A percentile compares a stretch with the other conserved stretches of the same genome.
These are phyloP conservation scores for Harlomillsia oculata DNA, from an alignment of 1,140 invertebrate genomes.

Conservation along the genomic window DNA sequence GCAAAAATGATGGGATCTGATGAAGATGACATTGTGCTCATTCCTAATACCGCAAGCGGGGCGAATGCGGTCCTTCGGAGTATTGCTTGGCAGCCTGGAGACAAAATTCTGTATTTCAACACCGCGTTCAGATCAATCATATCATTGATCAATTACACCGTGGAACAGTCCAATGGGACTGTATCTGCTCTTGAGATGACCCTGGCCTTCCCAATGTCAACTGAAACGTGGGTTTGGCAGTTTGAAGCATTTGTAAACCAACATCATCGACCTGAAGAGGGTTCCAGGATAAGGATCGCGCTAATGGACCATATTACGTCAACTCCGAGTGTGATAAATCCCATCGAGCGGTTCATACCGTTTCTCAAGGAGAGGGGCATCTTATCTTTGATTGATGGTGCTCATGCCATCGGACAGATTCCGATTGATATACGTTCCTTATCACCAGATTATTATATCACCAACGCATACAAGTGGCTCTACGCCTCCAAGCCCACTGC, in stretches of 20 bases:
- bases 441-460: constrained; percentile 21
- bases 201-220: constrained; percentile 15
- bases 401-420: constrained; percentile 27
- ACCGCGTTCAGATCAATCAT: constrained; percentile 13
- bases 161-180: constrained; percentile 5
- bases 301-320: constrained; percentile 27
- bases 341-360: constrained; percentile 20
- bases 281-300: constrained; percentile 15
- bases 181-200: constrained; percentile 10
- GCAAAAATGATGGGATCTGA: constrained; percentile 7
- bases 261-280: neutral
- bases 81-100: constrained; percentile 1
- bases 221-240: neutral
- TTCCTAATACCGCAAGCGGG: constrained; percentile 25
- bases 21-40: constrained; percentile 18
- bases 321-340: constrained; percentile 5
- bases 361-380: constrained; percentile 12
- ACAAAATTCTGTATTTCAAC: constrained; percentile 12
- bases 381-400: constrained; percentile 20
- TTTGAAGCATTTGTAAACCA: constrained; percentile 17
- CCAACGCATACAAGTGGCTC: constrained; percentile 24
- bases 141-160: constrained; percentile 4
- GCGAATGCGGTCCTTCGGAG: constrained; percentile 27
- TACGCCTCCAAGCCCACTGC: constrained; percentile 1
- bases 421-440: constrained; percentile 1